Base-by-base conservation (phyloP, 1,140 invertebrate genomes). In the Conus ventricosus region DNA sequence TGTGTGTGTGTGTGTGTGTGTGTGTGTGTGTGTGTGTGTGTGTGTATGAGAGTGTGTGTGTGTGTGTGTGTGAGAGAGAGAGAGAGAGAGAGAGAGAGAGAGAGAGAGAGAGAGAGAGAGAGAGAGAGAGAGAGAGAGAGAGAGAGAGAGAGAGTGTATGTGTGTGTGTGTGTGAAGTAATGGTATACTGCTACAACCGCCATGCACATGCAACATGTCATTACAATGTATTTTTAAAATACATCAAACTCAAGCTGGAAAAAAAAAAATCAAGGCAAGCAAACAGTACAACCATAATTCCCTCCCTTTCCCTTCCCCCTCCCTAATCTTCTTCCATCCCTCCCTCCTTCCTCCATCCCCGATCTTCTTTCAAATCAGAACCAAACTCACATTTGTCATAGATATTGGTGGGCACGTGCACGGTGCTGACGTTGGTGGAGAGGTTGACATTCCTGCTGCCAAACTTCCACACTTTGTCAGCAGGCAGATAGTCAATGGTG, bases 381-480 rank as follows among this genome's bases (percentile, higher is more conserved):
- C 39, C 39, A 39, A 0, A 39, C 96, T 96, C 96, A 98, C 97
- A 96, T 96, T 97, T 96, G 94, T 99, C 98, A 95, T 97, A 99
- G 27, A 99, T 97, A 96, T 98, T 99, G 4, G 98, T 98, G 1
- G 99, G 98, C 17, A 99, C 97, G 94, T 99, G 98, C 55, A 99
- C 97, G 71, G 98, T 97, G 93, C 98, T 98, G 94, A 98, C 96
- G 87, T 96, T 97, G 10, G 97, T 97, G 94, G 98, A 98, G 13
- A 99, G 97, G 94, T 98, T 98, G 10, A 99, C 97, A 2, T 98
- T 97, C 93, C 97, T 92, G 54, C 94, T 97, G 95, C 99, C 99
- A 95, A 98, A 97, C 1, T 97, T 96, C 94, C 98, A 97, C 67
- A 96, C 95, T 89, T 96, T 96, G 5, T 98, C 92, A 1, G 88